These are phyloP conservation scores for Pheucticus melanocephalus DNA, from an alignment of 2,113 vertebrate species.

Conservation along the genomic window DNA sequence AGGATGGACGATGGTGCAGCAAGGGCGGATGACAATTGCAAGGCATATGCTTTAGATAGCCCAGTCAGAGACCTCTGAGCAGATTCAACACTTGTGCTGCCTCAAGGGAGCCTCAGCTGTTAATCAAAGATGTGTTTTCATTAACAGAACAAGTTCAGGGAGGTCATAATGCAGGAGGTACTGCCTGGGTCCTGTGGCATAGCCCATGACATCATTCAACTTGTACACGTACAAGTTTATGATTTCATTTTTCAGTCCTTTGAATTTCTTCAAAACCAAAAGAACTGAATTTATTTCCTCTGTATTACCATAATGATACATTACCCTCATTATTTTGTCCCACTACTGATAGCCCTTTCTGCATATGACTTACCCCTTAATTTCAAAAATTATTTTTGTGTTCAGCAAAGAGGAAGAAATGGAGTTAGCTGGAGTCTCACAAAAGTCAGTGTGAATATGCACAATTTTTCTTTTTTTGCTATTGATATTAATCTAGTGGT, in stretches of 20 bases:
- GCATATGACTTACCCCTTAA: neutral
- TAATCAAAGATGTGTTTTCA: neutral
- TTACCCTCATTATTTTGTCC: neutral
- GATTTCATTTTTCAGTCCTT: neutral
- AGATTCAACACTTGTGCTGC: neutral
- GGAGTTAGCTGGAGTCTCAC: neutral
- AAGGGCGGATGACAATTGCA: neutral
- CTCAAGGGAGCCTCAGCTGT: neutral
- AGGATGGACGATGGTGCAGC: accelerated
- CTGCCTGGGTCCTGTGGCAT: neutral
- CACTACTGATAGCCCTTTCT: neutral
- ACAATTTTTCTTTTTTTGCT: neutral
- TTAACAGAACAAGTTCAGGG: neutral
- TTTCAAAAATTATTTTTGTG: neutral
- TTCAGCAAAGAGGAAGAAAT: neutral
- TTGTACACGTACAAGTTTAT: neutral
- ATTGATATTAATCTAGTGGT: neutral
- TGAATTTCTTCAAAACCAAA: neutral
- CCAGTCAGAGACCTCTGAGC: neutral
- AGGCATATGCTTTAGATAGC: neutral
- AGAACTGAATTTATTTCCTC: neutral
- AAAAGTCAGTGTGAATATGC: neutral
- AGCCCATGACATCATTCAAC: neutral
- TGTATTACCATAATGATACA: neutral
- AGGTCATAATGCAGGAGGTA: neutral